Percentiles rank a stretch among this genome's conserved stretches.
Conservation (phyloP, 2,888 invertebrate genomes). For the Cephus nigrinus region DNA sequence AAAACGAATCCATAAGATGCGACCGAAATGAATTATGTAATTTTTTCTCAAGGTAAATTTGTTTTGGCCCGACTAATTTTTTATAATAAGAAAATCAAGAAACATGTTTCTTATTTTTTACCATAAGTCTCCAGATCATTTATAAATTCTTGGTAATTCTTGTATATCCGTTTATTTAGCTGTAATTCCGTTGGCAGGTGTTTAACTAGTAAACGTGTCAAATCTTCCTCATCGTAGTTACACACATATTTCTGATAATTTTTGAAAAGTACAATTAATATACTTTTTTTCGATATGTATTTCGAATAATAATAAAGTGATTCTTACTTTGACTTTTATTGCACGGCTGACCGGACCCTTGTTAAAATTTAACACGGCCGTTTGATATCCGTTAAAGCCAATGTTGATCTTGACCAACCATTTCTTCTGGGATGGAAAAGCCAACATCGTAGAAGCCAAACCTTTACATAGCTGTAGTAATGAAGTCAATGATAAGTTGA, state of each 20-base stretch:
- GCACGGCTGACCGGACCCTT: conserved; percentile 7
- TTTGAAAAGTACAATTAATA: background rate
- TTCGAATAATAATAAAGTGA: background rate
- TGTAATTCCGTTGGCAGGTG: conserved; percentile 27
- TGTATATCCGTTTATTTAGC: conserved; percentile 31
- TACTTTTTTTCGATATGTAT: background rate
- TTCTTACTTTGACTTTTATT: conserved; percentile 9
- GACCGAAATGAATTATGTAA: background rate
- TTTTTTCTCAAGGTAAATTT: background rate
- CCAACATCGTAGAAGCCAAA: conserved; percentile 30
- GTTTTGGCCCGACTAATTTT: background rate
- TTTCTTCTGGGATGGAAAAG: conserved; percentile 20
- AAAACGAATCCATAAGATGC: background rate
- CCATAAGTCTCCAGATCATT: conserved; percentile 33
- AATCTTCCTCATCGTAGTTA: conserved; percentile 14
- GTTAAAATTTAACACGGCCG: conserved; percentile 19
- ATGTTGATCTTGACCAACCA: conserved; percentile 41
- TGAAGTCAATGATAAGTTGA: background rate
- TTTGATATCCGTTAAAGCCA: conserved; percentile 38
- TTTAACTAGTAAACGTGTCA: conserved; percentile 18
- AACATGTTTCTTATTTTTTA: conserved; percentile 10
- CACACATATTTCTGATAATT: background rate
- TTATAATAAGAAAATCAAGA: background rate
- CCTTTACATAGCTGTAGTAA: conserved; percentile 29
- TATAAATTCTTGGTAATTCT: conserved; percentile 27